Evolutionary conservation across 2,888 invertebrate genomes (phyloP).

Genomic region (Thyatira batis): DNA sequence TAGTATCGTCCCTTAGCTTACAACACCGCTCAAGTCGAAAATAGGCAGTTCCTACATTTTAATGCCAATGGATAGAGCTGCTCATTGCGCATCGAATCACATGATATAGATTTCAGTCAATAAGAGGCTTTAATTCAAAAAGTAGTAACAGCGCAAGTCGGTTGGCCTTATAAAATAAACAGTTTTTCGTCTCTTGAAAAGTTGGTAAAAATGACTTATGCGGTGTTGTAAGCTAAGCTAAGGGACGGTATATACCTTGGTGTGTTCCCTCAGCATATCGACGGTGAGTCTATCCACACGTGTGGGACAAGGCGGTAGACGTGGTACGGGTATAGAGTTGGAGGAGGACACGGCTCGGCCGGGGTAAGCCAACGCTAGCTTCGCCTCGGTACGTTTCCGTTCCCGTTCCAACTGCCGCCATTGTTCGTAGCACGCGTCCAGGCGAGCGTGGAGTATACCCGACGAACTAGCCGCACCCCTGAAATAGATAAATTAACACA

Average conservation of each 20-base stretch:
- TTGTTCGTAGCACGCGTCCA: constrained; percentile 91
- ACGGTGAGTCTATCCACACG: constrained; percentile 90
- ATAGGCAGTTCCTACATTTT: too few species aligned
- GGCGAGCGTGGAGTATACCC: constrained; percentile 85
- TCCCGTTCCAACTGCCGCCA: constrained; percentile 90
- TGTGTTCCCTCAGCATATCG: constrained; percentile 90
- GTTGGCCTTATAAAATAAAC: too few species aligned
- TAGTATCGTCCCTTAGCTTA: background rate
- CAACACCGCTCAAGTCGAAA: too few species aligned
- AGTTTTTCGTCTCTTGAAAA: too few species aligned
- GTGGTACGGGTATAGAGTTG: constrained; percentile 89
- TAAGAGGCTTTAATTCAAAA: too few species aligned
- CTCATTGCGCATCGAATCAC: too few species aligned
- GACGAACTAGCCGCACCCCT: constrained; percentile 77
- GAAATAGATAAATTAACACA: constrained; percentile 33
- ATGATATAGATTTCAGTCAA: too few species aligned
- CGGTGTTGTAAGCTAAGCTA: background rate
- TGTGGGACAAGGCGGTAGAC: constrained; percentile 89
- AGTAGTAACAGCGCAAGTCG: too few species aligned
- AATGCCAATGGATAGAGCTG: too few species aligned
- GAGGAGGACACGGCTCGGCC: constrained; percentile 90
- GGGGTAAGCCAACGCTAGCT: constrained; percentile 89
- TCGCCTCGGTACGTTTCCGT: constrained; percentile 89
- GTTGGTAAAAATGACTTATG: too few species aligned
- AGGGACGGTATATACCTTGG: constrained; percentile 83